Evolutionary conservation across 2,797 vertebrate genomes (phyloP).

Genomic region (Spizella passerina): DNA sequence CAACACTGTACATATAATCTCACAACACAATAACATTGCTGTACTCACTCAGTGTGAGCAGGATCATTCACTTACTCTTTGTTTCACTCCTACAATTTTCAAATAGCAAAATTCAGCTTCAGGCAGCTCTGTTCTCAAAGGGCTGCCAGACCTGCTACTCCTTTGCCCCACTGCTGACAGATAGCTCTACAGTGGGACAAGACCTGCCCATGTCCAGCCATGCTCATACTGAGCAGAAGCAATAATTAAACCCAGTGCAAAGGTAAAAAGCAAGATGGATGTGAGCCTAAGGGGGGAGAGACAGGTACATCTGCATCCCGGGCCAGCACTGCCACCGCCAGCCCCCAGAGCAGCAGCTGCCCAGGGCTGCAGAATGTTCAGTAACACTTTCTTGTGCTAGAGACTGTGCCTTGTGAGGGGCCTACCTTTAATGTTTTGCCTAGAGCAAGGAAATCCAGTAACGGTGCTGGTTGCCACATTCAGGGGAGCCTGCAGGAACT

Average conservation of each 20-base stretch:
- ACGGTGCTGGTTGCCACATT: background rate
- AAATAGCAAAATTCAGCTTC: background rate
- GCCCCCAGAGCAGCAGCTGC: background rate
- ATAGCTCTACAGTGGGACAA: background rate
- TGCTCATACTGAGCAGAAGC: background rate
- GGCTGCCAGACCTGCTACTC: background rate
- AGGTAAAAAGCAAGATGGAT: background rate
- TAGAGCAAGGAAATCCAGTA: background rate
- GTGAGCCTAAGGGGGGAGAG: background rate
- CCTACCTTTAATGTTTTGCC: conserved; percentile 12
- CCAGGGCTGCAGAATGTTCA: conserved; percentile 51
- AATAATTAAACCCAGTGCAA: background rate
- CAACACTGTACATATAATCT: background rate
- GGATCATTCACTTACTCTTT: background rate
- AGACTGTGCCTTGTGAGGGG: background rate
- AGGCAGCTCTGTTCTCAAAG: background rate
- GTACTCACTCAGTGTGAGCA: background rate
- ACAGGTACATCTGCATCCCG: background rate
- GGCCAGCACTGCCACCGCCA: background rate
- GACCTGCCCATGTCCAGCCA: background rate
- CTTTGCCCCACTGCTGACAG: background rate
- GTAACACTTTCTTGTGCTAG: conserved; percentile 10
- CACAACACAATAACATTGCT: background rate
- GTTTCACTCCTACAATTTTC: background rate
- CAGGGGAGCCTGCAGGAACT: background rate